phyloP scores from a whole-genome alignment of 1,140 invertebrate species.

The Orussus abietinus region DNA sequence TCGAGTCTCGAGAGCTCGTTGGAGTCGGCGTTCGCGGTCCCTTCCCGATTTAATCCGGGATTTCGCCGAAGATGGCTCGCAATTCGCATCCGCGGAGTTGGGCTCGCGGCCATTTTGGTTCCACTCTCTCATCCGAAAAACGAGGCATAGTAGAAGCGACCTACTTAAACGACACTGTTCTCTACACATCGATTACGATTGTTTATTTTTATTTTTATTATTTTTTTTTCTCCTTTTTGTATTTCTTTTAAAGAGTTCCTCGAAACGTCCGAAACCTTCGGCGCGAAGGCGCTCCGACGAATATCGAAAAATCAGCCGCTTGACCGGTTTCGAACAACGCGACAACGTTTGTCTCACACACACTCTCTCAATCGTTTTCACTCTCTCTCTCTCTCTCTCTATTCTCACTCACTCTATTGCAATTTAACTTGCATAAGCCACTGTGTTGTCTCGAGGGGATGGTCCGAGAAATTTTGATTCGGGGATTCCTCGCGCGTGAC shows the following conservation, averaged over 20 bases:
- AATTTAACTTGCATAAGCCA: constrained; percentile 20
- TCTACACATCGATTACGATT: constrained; percentile 46
- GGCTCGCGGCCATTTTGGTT: no score
- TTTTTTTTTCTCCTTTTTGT: neutral
- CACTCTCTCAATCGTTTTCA: constrained; percentile 5
- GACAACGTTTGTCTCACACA: neutral
- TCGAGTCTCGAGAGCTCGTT: no score
- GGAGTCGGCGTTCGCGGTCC: no score
- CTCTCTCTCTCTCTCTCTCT: constrained; percentile 4
- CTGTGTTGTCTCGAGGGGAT: constrained; percentile 15
- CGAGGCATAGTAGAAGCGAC: constrained; percentile 35
- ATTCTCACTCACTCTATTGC: constrained; percentile 11
- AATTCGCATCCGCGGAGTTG: no score
- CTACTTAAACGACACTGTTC: constrained; percentile 45
- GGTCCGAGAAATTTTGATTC: constrained; percentile 35
- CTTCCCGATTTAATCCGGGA: no score
- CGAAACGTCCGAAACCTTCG: no score
- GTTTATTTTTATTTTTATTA: constrained; percentile 24
- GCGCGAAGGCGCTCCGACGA: neutral
- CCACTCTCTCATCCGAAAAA: no score
- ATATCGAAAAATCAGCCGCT: neutral
- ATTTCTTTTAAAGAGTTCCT: constrained; percentile 1
- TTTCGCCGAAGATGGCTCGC: no score
- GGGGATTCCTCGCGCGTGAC: no score
- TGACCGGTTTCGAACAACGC: neutral